Conservation (phyloP, 2,888 invertebrate species). For the Acleris cristana region DNA sequence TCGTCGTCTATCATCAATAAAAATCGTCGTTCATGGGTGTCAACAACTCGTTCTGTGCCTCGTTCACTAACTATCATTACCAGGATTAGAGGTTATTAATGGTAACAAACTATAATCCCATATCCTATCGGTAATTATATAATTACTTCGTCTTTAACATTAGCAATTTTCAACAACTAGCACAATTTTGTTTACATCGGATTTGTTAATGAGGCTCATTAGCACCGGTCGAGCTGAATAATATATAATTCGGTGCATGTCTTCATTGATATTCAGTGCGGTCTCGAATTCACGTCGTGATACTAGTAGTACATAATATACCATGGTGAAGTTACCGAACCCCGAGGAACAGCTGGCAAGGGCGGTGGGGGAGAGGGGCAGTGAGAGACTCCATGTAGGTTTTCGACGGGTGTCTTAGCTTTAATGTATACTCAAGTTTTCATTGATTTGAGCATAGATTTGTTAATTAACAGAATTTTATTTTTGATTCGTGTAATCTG, state of each 20-base stretch:
- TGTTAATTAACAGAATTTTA: too few relatives aligned
- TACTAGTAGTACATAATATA: background rate
- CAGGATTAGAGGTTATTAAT: too few relatives aligned
- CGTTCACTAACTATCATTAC: too few relatives aligned
- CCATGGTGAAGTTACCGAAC: slow-evolving; percentile 57
- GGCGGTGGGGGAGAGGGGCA: slow-evolving; percentile 41
- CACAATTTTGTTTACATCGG: slow-evolving; percentile 1
- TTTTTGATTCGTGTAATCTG: too few relatives aligned
- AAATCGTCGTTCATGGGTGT: too few relatives aligned
- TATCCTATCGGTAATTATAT: background rate
- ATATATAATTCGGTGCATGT: slow-evolving; percentile 2
- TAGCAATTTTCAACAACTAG: background rate
- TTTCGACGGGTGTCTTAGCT: background rate
- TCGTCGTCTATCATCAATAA: too few relatives aligned
- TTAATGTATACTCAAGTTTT: too few relatives aligned
- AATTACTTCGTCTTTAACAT: background rate
- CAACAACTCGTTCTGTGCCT: too few relatives aligned
- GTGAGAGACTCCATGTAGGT: slow-evolving; percentile 37
- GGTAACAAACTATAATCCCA: too few relatives aligned
- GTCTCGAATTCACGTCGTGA: slow-evolving; percentile 1
- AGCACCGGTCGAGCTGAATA: background rate
- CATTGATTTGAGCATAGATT: too few relatives aligned
- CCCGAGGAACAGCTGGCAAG: slow-evolving; percentile 45
- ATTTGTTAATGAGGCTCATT: slow-evolving; percentile 24
- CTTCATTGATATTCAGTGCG: slow-evolving; percentile 10